Base-by-base conservation (phyloP, 2,113 vertebrate species). In the Oreocharis arfaki region DNA sequence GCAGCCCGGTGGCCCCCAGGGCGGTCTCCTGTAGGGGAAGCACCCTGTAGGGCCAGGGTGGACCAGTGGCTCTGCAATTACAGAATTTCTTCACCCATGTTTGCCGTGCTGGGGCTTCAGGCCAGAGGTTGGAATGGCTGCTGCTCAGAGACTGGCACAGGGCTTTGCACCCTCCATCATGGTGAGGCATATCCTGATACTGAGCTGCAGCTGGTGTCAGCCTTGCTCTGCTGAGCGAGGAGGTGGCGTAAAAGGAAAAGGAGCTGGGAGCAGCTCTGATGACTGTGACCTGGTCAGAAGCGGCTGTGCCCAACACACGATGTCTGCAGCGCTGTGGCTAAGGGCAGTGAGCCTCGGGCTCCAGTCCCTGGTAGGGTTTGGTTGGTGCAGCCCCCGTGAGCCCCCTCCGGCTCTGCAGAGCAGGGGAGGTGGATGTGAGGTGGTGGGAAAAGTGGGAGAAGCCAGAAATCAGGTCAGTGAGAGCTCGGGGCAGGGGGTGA, bases 331-430 rank as follows among this genome's bases (percentile, higher is more conserved):
- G 8, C 56, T 39, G 20, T 47, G 37, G 41, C 19, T 7, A 8
- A 52, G 85, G 61, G 14, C 84, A 39, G 63, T 1, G 9, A 64
- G n/a, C 71, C 42, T 23, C 0, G 0, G 8, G 46, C 24, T 63
- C 16, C 47, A 53, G 32, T 18, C 6, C 23, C 60, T 27, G 28
- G n/a, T 16, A 8, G 6, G 4, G 11, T 33, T 57, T 57, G 46
- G 28, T 41, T 3, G 0, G 1, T 41, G 39, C 57, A 73, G 71
- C 42, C 8, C 1, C 33, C 10, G 37, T 52, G 35, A 76, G 16
- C 35, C 15, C 37, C 37, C 18, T n/a, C 15, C 0, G 1, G 7
- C 57, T 35, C 53, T 23, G 5, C 0, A 0, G 56, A 23, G 49
- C 37, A 8, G 16, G 3, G 33, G 18, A 33, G 30, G 18, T 30